Evolutionary conservation across 2,888 invertebrate species (phyloP).

Genomic region (Pollenia labialis): DNA sequence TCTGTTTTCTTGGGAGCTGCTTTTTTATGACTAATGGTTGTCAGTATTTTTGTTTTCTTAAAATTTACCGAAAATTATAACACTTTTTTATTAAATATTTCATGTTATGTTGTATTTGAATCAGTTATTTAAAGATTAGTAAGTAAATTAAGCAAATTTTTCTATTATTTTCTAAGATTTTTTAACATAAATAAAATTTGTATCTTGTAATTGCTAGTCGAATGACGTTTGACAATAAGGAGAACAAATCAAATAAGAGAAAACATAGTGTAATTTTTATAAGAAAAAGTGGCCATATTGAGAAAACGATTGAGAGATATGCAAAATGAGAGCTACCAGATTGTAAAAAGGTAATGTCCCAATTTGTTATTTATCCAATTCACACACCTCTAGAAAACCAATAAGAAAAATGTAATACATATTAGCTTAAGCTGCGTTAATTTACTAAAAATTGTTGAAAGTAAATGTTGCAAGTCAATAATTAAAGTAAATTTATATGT

Average conservation of each 20-base stretch:
- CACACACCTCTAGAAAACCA: background rate
- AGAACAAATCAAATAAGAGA: background rate
- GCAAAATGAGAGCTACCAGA: background rate
- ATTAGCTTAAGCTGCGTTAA: no score
- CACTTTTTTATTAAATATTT: background rate
- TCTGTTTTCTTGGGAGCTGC: background rate
- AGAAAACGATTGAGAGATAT: background rate
- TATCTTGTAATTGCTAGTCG: background rate
- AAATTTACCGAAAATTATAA: background rate
- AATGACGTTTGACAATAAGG: slow-evolving; percentile 49
- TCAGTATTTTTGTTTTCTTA: background rate
- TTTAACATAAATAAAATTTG: slow-evolving; percentile 15
- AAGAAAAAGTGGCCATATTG: background rate
- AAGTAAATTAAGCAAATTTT: background rate
- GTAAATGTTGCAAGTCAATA: no score
- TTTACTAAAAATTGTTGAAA: no score
- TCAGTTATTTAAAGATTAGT: background rate
- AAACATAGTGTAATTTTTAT: background rate
- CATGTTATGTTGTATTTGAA: background rate
- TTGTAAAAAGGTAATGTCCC: background rate
- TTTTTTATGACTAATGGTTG: slow-evolving; percentile 28
- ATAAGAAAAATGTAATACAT: no score
- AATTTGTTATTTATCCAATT: background rate
- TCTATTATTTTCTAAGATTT: background rate
- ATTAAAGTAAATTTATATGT: no score